Evolutionary conservation across 2,797 vertebrate genomes (phyloP).

Genomic region (Ptychobarbus kaznakovi): DNA sequence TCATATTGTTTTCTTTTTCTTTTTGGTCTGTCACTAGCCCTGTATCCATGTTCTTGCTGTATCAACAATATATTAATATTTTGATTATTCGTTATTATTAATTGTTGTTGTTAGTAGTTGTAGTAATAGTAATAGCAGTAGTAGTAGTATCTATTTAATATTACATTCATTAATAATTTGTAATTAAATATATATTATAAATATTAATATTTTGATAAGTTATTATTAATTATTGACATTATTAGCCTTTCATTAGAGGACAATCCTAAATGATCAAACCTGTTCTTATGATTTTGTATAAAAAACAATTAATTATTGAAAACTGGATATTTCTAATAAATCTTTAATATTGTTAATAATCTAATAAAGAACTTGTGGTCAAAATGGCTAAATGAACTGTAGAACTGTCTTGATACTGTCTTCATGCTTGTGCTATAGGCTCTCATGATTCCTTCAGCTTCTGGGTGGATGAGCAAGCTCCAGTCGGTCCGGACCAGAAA

Average conservation of each 20-base stretch:
- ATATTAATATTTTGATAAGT: too few species aligned
- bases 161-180: background rate
- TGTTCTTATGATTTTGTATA: background rate
- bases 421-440: constrained; percentile 71
- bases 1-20: too few species aligned
- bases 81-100: background rate
- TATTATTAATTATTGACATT: too few species aligned
- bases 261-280: background rate
- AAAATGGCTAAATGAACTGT: background rate
- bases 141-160: background rate
- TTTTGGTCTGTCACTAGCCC: background rate
- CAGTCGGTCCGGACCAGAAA: constrained; percentile 94
- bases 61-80: background rate
- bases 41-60: background rate
- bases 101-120: background rate
- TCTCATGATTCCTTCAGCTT: constrained; percentile 98
- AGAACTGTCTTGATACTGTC: background rate
- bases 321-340: background rate
- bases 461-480: constrained; percentile 95
- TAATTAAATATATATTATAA: background rate
- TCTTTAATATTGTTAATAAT: background rate
- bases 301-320: background rate
- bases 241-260: background rate
- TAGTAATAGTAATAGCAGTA: background rate
- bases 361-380: background rate